Conservation (phyloP, 2,797 vertebrate species). For the Sebastes matsubarae region DNA sequence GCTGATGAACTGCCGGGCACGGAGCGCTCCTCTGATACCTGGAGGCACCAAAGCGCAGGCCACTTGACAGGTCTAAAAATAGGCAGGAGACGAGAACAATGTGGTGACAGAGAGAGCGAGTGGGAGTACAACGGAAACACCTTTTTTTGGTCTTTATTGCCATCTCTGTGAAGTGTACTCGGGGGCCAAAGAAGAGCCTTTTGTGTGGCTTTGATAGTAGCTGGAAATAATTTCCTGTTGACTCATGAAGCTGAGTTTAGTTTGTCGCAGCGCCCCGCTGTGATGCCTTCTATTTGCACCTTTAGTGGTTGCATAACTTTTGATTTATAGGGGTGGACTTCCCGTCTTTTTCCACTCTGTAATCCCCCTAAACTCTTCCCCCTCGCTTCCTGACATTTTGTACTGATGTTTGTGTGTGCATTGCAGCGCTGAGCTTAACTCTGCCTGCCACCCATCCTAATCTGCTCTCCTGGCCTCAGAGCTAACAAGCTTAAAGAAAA, state of each 20-base stretch:
- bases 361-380: background rate
- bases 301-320: constrained; percentile 41
- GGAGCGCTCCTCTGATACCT: constrained; percentile 50
- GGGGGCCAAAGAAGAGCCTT: background rate
- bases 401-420: constrained; percentile 46
- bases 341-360: constrained; percentile 29
- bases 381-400: constrained; percentile 53
- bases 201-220: constrained; percentile 24
- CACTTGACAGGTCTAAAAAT: constrained; percentile 63
- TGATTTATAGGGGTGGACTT: constrained; percentile 33
- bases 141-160: constrained; percentile 6
- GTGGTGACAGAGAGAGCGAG: constrained; percentile 14
- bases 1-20: constrained; percentile 40
- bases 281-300: constrained; percentile 6
- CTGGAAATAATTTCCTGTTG: constrained; percentile 35
- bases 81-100: constrained; percentile 43
- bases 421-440: constrained; percentile 57
- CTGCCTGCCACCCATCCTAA: constrained; percentile 58
- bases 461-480: constrained; percentile 55
- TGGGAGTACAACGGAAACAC: constrained; percentile 19
- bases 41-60: constrained; percentile 41
- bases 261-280: constrained; percentile 21
- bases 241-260: constrained; percentile 36
- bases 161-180: constrained; percentile 27
- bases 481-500: constrained; percentile 65